Evolutionary conservation across 2,797 vertebrate species (phyloP), one percentile per base, ranked within the genome.

Genomic region (Graptemys geographica): DNA sequence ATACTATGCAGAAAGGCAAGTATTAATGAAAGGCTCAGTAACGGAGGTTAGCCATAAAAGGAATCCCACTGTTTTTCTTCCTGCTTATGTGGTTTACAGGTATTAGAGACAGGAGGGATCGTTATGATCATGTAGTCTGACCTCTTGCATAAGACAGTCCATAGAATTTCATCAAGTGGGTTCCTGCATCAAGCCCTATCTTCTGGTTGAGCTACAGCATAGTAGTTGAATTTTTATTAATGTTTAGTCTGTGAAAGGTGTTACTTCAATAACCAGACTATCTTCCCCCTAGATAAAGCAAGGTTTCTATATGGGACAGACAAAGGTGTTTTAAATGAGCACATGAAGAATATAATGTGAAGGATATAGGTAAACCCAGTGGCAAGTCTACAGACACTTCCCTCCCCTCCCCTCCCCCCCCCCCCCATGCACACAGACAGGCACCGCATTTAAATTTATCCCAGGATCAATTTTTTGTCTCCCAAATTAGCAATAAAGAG

Each of bases 1-100:
- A 33, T 11, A 88, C 27, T 16, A 89, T 79, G 80, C 94, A 93
- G 92, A 74, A 5, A 95, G 8, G 13, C 83, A 94, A 93, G 25
- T 6, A 89, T 92, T 90, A 78, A 87, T 37, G n/a, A 53, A 87
- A 97, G n/a, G 41, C 85, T 94, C 88, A 72, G 41, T 23, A 44
- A 44, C 10, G 23, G 23, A 74, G 72, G 16, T n/a, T 65, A 74
- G 72, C 21, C 41, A 74, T 65, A 65, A 65, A 65, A 65, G 62
- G 27, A 59, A 59, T 59, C 56, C 84, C 53, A 52, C 12, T 74
- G 25, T 74, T 78, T 65, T 59, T 31, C 4, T 5, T 6, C 13
- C 44, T 81, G 12, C 2, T 62, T 69, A 81, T 72, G 11, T 59
- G 78, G 79, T 72, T 80, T 49, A 59, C 1, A 89, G 52, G 37